Evolutionary conservation across 2,888 invertebrate genomes (phyloP).

Genomic region (Agrotis clavis): DNA sequence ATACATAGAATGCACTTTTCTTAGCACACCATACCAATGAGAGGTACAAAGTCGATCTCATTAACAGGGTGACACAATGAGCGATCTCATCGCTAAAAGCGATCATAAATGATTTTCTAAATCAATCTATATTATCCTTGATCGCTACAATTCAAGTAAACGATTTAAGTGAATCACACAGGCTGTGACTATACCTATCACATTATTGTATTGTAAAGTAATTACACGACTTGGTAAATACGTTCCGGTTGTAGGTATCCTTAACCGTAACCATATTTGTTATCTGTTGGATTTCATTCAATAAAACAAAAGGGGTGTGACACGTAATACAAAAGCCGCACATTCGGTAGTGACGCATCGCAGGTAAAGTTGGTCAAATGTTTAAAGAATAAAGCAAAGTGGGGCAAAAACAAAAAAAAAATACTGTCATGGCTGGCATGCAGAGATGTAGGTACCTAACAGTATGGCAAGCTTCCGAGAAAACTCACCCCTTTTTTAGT

Average conservation of each 20-base stretch:
- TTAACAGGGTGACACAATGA: too few species aligned
- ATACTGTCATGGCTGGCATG: too few species aligned
- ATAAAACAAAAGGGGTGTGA: conserved; percentile 13
- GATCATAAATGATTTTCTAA: neutral
- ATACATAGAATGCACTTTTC: too few species aligned
- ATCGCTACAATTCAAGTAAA: neutral
- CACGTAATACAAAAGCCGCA: conserved; percentile 11
- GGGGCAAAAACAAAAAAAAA: too few species aligned
- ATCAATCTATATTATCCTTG: neutral
- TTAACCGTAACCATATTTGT: neutral
- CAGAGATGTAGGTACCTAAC: too few species aligned
- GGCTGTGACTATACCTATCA: too few species aligned
- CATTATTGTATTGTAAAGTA: conserved; percentile 6
- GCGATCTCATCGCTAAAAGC: too few species aligned
- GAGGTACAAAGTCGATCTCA: too few species aligned
- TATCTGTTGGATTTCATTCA: conserved; percentile 7
- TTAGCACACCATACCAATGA: too few species aligned
- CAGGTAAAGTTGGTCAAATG: neutral
- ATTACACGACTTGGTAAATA: conserved; percentile 21
- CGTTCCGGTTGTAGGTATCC: conserved; percentile 5
- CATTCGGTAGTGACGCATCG: conserved; percentile 19
- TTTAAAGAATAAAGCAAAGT: too few species aligned
- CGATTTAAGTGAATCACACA: conserved; percentile 10
- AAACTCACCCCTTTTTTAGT: too few species aligned
- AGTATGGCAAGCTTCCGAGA: too few species aligned